Evolutionary conservation across 1,140 invertebrate species (phyloP).

Genomic region (Steinernema khuongi): DNA sequence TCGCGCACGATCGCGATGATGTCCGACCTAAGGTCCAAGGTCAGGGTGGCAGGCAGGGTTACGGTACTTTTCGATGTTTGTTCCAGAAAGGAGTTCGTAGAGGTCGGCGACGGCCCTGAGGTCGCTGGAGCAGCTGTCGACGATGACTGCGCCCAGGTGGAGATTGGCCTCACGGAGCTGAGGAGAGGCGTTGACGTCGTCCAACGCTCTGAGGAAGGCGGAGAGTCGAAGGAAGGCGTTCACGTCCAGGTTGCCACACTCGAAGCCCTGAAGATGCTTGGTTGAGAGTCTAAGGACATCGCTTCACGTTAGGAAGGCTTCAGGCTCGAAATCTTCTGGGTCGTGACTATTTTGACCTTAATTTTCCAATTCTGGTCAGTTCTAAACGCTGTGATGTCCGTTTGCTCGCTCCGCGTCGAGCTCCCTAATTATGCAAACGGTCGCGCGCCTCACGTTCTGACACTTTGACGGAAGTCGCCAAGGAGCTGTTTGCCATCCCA

Average conservation of each 20-base stretch:
- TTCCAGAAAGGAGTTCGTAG: constrained; percentile 50
- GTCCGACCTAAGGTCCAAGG: constrained; percentile 37
- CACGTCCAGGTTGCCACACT: constrained; percentile 48
- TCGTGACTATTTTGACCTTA: no score
- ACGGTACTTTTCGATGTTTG: constrained; percentile 47
- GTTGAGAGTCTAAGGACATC: not conserved
- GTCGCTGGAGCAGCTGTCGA: constrained; percentile 49
- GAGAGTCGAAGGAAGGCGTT: constrained; percentile 46
- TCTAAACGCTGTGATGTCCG: no score
- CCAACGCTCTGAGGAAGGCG: constrained; percentile 44
- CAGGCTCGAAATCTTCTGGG: not conserved
- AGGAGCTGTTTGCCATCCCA: no score
- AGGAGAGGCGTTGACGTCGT: constrained; percentile 31
- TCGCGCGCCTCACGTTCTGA: not conserved
- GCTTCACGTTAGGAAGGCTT: no score
- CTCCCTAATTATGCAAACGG: constrained; percentile 11
- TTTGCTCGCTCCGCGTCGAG: no score
- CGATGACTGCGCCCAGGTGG: constrained; percentile 46
- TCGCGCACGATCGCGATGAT: constrained; percentile 46
- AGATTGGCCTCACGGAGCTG: constrained; percentile 34
- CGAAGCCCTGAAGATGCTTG: constrained; percentile 39
- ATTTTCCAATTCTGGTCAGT: no score
- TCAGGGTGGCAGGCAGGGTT: not conserved
- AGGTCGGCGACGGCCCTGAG: constrained; percentile 47
- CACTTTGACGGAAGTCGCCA: not conserved